Percentiles rank a stretch among this genome's conserved stretches.
Conservation (phyloP, 2,797 vertebrate species). For the Molossus alvarezi region DNA sequence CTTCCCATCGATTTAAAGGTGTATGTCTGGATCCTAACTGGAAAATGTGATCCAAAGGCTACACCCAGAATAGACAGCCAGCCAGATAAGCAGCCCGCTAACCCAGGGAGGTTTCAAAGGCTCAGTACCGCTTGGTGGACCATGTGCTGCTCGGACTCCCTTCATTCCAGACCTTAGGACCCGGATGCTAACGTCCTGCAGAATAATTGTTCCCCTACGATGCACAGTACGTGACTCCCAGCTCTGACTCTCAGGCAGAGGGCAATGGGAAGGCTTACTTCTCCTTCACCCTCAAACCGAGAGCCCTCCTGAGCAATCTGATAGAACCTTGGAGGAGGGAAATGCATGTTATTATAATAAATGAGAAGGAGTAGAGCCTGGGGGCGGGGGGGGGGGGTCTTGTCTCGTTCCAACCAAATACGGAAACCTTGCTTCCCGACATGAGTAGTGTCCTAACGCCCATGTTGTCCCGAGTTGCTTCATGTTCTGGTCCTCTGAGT, state of each 20-base stretch:
- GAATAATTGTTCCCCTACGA: neutral
- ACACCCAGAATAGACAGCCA: neutral
- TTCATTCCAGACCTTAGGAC: neutral
- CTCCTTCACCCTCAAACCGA: neutral
- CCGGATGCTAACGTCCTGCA: neutral
- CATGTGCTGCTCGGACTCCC: neutral
- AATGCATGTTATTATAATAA: slow-evolving; percentile 14
- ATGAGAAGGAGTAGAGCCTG: slow-evolving; percentile 10
- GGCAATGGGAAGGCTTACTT: neutral
- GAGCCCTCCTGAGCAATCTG: neutral
- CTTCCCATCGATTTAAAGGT: neutral
- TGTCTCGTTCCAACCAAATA: slow-evolving; percentile 47
- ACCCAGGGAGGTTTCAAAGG: neutral
- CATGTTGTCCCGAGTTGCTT: neutral
- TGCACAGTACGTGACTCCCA: no score
- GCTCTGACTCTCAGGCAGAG: neutral
- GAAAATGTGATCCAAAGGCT: neutral
- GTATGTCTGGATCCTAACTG: neutral
- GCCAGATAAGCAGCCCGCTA: neutral
- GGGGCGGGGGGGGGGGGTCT: neutral
- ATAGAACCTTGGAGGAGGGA: neutral
- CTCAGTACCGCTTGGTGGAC: neutral
- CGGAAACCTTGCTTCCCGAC: slow-evolving; percentile 13
- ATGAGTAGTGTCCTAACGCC: slow-evolving; percentile 56
- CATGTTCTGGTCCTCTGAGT: slow-evolving; percentile 62